Evolutionary conservation across 2,797 vertebrate species (phyloP), one percentile per base, ranked within the genome.

Genomic region (Sternotherus odoratus): DNA sequence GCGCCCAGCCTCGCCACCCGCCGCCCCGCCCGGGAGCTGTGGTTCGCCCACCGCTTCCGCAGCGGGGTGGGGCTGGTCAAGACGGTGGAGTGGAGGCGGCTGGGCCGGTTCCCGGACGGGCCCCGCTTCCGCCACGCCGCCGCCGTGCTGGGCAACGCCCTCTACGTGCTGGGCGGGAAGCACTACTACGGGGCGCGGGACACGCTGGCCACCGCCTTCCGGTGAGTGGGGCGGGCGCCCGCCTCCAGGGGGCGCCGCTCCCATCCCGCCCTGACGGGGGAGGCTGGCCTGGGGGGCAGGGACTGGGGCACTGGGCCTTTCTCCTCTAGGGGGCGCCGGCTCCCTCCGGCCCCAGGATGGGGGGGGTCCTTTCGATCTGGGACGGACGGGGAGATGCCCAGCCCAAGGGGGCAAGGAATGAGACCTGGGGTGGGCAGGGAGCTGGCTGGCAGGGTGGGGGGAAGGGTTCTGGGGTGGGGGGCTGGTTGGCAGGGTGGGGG

Each of bases 111-210:
- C 69, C 99, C 99, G 87, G 54, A 80, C 3, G 51, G n/a, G 80
- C 72, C 72, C 4, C 39, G 72, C 3, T 74, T 74, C 39, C 39
- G 39, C 23, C 72, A 74, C 12, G 72, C 72, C 3, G 39, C 7
- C 12, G 39, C 3, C 0, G 97, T 98, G 43, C 96, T 98, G 77
- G 88, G 94, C 16, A 98, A 97, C 51, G 89, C 50, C 36, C 97
- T 99, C 69, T 99, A 99, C 3, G 82, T 99, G 43, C 97, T 98
- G 63, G 99, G 99, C 57, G 99, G 99, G 39, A 99, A 99, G 87
- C 97, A 98, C 96, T 99, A 98, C 97, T 99, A 99, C 0, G 95
- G 98, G 12, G 97, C 98, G 87, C 77, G 95, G 75, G 98, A 98
- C 95, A 98, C 98, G 4, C 98, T 99, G 98, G 98, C 98, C 95